Percentiles rank a stretch among this genome's conserved stretches.
Evolutionary conservation across 2,888 invertebrate species (phyloP).

Genomic region (Drosophila trichaetosa): DNA sequence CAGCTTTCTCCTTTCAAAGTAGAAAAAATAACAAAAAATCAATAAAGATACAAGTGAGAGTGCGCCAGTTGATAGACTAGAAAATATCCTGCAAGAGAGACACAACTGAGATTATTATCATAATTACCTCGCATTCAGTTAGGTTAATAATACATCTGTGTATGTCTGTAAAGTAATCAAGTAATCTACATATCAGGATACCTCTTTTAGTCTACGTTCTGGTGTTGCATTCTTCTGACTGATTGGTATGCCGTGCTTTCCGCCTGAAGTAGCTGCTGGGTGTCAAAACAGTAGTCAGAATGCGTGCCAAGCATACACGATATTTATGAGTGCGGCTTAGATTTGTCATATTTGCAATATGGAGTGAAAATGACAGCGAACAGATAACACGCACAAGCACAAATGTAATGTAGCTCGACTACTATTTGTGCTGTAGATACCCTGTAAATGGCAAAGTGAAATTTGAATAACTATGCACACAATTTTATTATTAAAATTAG

Average conservation of each 20-base stretch:
- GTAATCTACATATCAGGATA: not conserved
- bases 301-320: slow-evolving; percentile 35
- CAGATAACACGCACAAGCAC: not conserved
- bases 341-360: slow-evolving; percentile 46
- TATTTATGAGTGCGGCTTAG: slow-evolving; percentile 37
- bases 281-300: slow-evolving; percentile 18
- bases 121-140: not conserved
- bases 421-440: not conserved
- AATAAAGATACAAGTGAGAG: slow-evolving; percentile 8
- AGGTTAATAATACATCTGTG: not conserved
- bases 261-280: not conserved
- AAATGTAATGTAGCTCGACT: not conserved
- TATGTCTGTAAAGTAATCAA: not conserved
- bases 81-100: not conserved
- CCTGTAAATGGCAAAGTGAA: not conserved
- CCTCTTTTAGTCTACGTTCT: not conserved
- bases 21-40: slow-evolving; percentile 25
- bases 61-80: not conserved
- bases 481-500: not conserved
- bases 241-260: not conserved
- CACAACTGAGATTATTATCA: not conserved
- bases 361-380: slow-evolving; percentile 20
- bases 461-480: not conserved
- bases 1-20: slow-evolving; percentile 39
- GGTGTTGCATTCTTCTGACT: not conserved